Percentiles rank a stretch among this genome's conserved stretches.
Evolutionary conservation across 2,113 vertebrate genomes (phyloP).

Genomic region (Donacobius atricapilla): DNA sequence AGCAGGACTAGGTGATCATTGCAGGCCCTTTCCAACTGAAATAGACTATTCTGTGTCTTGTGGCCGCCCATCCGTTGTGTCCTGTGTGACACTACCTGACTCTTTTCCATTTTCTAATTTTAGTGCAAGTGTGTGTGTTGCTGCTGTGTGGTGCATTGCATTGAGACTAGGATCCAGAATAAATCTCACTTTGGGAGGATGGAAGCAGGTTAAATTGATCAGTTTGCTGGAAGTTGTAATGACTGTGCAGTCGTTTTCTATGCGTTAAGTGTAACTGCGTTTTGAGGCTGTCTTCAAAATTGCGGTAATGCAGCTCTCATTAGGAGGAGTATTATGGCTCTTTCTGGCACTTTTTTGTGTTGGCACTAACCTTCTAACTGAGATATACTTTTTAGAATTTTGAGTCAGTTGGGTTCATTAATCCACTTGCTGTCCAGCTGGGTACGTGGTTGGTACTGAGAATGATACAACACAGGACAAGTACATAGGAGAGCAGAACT

Average conservation of each 20-base stretch:
- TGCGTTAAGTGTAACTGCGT: accelerated
- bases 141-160: neutral
- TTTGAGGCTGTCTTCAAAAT: neutral
- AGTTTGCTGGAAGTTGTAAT: neutral
- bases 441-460: neutral
- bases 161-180: neutral
- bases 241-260: neutral
- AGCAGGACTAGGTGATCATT: neutral
- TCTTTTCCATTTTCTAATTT: neutral
- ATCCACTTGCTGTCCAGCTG: neutral
- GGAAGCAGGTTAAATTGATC: neutral
- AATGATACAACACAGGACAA: neutral
- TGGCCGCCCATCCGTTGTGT: neutral
- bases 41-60: neutral
- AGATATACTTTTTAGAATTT: neutral
- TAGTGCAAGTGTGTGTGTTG: neutral
- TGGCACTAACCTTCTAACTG: neutral
- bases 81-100: neutral
- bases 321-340: neutral
- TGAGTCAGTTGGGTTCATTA: neutral
- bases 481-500: neutral
- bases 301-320: neutral
- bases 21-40: neutral
- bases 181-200: neutral
- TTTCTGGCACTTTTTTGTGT: neutral